Evolutionary conservation across 1,140 invertebrate genomes (phyloP), one percentile per base, ranked within the genome.

Genomic region (Pseudomyrmex dendroicus): DNA sequence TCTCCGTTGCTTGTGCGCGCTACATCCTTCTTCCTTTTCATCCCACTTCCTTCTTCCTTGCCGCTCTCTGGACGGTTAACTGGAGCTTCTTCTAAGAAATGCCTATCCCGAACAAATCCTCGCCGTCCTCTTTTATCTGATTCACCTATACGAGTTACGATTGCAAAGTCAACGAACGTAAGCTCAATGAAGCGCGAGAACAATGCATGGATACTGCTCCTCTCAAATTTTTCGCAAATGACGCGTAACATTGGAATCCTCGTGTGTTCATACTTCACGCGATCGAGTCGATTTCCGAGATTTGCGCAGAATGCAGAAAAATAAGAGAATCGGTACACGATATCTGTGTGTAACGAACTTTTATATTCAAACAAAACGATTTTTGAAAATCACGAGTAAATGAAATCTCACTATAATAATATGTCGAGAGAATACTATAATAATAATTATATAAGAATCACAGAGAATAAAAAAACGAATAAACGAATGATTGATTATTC

Each of bases 401-500:
- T 35, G 0, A 35, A 35, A 35, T 35, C 35, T 35, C 35, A 35
- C 35, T 35, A 7, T 7, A 35, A 35, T 35, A 35, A 35, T 35
- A 35, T 7, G 35, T 35, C 5, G 35, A 35, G 35, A 35, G 5
- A 35, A 35, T 35, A 35, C 7, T 7, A 7, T 35, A 35, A 35
- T 35, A 35, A 35, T 35, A 7, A 35, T 35, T 35, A 35, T 35
- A 35, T 35, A 35, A 35, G 5, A 35, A 35, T 35, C 5, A 35
- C 35, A 35, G 22, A 17, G 1, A 17, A 46, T 46, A 3, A 9
- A 22, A 25, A 50, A 35, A 54, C 17, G 35, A 22, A 46, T n/a
- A 17, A 56, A 77, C 12, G 20, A n/a, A 74, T 7, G 35, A 35
- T 64, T 57, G 52, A 77, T 77, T 77, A 54, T 77, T 67, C 52